Conservation (phyloP, 2,888 invertebrate species). For the Exephanes ischioxanthus region DNA sequence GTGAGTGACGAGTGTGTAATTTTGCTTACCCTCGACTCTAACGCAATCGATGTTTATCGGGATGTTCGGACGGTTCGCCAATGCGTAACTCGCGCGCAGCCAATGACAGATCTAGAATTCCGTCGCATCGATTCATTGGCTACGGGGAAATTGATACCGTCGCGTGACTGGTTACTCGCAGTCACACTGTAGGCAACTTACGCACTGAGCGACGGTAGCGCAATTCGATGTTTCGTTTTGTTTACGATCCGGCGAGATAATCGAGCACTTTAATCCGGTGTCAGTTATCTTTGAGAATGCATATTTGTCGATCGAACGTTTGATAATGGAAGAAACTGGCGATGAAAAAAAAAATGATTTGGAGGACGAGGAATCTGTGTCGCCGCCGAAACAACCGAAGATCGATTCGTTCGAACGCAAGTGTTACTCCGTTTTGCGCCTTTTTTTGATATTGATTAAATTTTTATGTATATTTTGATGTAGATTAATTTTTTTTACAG, state of each 20-base stretch:
- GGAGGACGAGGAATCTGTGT: constrained; percentile 55
- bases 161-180: not conserved
- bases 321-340: constrained; percentile 36
- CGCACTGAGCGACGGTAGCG: not conserved
- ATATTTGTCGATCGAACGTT: constrained; percentile 63
- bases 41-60: constrained; percentile 3
- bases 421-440: not conserved
- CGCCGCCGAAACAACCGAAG: constrained; percentile 74
- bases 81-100: not conserved
- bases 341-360: constrained; percentile 43
- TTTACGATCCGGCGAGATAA: not conserved
- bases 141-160: not conserved
- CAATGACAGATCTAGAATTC: not conserved
- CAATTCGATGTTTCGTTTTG: not conserved
- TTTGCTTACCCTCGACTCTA: not conserved
- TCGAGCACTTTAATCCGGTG: not conserved
- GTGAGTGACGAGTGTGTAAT: not conserved
- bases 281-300: constrained; percentile 2
- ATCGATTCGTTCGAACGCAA: constrained; percentile 63
- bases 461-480: not conserved
- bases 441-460: not conserved
- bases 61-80: constrained; percentile 22
- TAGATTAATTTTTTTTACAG: constrained; percentile 68
- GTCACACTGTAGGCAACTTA: not conserved
- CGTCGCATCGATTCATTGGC: not conserved